Base-by-base conservation (phyloP, 30 jellyfish, hydroid and myxozoan species). In the Aurelia coerulea region DNA sequence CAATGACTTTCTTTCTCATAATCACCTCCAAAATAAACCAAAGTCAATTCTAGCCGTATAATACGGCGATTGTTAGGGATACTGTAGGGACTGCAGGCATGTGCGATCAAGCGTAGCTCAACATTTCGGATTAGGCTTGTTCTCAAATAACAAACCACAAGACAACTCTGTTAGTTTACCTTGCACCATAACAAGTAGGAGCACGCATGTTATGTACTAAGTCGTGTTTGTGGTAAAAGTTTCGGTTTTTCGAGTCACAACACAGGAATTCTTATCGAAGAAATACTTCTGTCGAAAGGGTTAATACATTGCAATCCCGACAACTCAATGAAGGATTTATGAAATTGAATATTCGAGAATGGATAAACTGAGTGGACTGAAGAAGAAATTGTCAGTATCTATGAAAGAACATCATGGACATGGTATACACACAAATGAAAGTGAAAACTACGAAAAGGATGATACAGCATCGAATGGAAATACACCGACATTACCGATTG, bases 111-210 rank as follows among this genome's bases (percentile, higher is more conserved):
- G 92, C 92, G 82, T 83, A 17, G 86, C 76, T 29, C 81, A 17
- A 46, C 56, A 82, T 33, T 39, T 81, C 23, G 76, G 90, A 81
- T 81, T 77, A 77, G 87, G 67, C 74, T 33, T 59, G 79, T 59
- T 34, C 87, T 58, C 74, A 83, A 81, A 81, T 81, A 81, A 81
- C 83, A 81, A 81, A 68, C 90, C 90, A 42, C 90, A 81, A 68
- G 66, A n/a, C 34, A 81, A 31, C 90, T 81, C 90, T 65, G 81
- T 68, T 70, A 81, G 90, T 81, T 81, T 81, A 81, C 84, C 56
- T 46, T 46, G 56, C 56, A 46, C 56, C 15, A 46, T 46, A 46
- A 46, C 23, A 49, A 51, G 49, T 75, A 54, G 54, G 42, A 65
- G 90, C 90, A 81, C 81, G 90, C 68, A 42, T 33, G 77, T 60